These are phyloP conservation scores for Anolis apletophallus DNA, from an alignment of 2,797 vertebrate genomes.

Conservation along the genomic window DNA sequence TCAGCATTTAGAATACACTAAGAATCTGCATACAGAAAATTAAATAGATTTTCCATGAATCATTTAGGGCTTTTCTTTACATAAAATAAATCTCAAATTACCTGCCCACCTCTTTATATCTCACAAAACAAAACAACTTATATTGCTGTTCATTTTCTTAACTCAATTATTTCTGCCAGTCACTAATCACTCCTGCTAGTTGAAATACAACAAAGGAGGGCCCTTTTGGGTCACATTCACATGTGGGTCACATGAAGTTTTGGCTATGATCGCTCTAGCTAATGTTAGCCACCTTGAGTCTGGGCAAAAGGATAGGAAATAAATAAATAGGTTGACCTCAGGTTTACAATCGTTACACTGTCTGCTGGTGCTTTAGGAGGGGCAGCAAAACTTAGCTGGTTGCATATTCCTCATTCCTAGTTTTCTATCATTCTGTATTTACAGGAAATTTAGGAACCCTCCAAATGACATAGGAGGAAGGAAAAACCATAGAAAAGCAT, in stretches of 20 bases:
- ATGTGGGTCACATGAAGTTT: no score
- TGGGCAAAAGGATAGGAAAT: no score
- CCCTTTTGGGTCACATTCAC: no score
- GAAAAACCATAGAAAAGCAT: background rate
- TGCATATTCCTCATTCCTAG: no score
- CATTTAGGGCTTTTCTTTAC: slow-evolving; percentile 15
- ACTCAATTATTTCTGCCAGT: background rate
- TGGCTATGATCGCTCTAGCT: no score
- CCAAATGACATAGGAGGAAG: background rate
- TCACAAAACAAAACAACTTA: background rate
- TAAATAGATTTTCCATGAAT: background rate
- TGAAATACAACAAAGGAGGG: background rate
- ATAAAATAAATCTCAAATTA: background rate
- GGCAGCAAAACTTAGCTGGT: no score
- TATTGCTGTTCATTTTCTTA: background rate
- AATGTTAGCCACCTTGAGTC: no score
- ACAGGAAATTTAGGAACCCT: background rate
- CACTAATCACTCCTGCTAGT: background rate
- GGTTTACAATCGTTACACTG: no score
- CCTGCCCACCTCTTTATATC: background rate
- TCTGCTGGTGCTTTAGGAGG: no score
- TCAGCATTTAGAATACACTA: background rate
- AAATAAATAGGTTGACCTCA: no score
- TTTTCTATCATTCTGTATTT: no score
- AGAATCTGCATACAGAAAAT: slow-evolving; percentile 32